Evolutionary conservation across 2,797 vertebrate genomes (phyloP).

Genomic region (Intellagama lesueurii): DNA sequence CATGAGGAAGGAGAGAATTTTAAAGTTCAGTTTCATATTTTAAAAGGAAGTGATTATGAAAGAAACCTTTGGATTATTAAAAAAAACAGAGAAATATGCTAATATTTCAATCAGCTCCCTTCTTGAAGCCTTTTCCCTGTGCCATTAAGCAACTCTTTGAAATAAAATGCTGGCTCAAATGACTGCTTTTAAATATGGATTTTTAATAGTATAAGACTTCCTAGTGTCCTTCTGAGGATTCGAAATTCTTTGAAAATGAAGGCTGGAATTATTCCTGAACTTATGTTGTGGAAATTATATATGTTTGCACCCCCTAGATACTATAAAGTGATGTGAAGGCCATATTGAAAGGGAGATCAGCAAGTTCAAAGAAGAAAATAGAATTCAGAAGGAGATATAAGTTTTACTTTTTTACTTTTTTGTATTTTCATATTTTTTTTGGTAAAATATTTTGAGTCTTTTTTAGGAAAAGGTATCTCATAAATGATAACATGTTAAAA

Average conservation of each 20-base stretch:
- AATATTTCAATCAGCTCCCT: constrained; percentile 24
- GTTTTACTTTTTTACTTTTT: not conserved
- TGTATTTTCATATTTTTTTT: not conserved
- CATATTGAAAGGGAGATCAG: not conserved
- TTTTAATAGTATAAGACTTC: constrained; percentile 34
- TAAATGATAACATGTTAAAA: not conserved
- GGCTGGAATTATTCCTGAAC: constrained; percentile 17
- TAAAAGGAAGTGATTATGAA: constrained; percentile 32
- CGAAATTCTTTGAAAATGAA: constrained; percentile 13
- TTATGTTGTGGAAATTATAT: not conserved
- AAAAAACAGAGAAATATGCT: constrained; percentile 23
- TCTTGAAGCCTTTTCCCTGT: constrained; percentile 27
- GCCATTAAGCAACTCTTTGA: constrained; percentile 36
- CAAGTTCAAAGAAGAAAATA: not conserved
- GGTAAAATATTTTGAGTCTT: not conserved
- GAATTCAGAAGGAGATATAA: not conserved
- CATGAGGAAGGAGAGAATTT: not conserved
- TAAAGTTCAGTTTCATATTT: constrained; percentile 31
- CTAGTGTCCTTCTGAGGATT: constrained; percentile 30
- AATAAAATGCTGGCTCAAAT: constrained; percentile 2
- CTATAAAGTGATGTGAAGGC: not conserved
- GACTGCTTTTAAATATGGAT: constrained; percentile 28
- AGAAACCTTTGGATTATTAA: constrained; percentile 24
- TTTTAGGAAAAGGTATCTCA: not conserved
- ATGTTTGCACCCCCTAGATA: accelerated